Evolutionary conservation across 2,113 vertebrate species (phyloP).

Genomic region (Ptyas mucosa): DNA sequence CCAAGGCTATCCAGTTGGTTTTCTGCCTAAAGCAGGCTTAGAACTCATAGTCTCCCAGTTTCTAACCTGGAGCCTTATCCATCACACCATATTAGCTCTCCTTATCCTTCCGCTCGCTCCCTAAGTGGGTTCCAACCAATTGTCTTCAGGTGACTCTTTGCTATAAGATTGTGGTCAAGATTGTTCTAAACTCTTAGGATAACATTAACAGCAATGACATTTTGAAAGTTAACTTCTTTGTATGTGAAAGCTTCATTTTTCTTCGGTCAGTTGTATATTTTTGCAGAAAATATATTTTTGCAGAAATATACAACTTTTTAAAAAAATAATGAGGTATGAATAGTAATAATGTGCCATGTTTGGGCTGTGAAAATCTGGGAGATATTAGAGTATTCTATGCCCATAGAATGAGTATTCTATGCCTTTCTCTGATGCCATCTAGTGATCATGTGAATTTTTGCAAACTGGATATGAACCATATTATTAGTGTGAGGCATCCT

Average conservation of each 20-base stretch:
- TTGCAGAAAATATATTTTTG: too few relatives aligned
- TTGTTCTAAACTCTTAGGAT: neutral
- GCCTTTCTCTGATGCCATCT: neutral
- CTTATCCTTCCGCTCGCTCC: neutral
- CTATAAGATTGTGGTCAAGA: neutral
- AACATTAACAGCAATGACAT: neutral
- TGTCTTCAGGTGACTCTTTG: neutral
- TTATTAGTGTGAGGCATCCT: neutral
- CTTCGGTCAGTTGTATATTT: too few relatives aligned
- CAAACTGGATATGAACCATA: neutral
- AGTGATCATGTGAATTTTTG: neutral
- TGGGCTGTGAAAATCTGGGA: neutral
- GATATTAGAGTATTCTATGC: neutral
- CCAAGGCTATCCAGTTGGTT: neutral
- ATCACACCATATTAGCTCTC: neutral
- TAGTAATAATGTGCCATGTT: neutral
- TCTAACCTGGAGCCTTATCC: neutral
- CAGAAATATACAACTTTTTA: neutral
- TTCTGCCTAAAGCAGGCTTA: neutral
- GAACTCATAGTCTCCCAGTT: neutral
- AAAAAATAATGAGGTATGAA: neutral
- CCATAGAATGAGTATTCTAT: neutral
- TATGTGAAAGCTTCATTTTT: neutral
- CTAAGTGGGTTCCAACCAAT: neutral
- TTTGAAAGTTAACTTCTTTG: neutral